Percentiles rank a stretch among this genome's conserved stretches.
Conservation (phyloP, 1,140 invertebrate genomes). For the Drepana arcuata region DNA sequence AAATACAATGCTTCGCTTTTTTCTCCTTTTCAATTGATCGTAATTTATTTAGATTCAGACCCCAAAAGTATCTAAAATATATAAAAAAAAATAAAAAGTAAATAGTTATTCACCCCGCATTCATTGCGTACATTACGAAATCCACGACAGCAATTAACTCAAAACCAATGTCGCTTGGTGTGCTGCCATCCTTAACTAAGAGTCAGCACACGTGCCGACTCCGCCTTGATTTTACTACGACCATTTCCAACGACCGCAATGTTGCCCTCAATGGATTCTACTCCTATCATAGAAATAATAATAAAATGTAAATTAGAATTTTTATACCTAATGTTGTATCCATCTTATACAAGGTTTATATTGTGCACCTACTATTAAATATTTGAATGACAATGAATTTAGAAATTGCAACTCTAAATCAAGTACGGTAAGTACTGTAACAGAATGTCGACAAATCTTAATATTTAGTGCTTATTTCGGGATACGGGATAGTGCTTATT, state of each 20-base stretch:
- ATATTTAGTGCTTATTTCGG: too few relatives aligned
- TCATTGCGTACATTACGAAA: conserved; percentile 37
- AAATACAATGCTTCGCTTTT: not conserved
- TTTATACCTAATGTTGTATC: too few relatives aligned
- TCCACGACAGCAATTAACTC: conserved; percentile 58
- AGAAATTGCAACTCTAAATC: too few relatives aligned
- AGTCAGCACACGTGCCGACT: conserved; percentile 45
- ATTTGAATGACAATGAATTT: too few relatives aligned
- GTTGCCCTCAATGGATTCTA: too few relatives aligned
- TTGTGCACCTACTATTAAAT: too few relatives aligned
- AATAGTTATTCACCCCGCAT: conserved; percentile 41
- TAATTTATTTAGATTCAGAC: not conserved
- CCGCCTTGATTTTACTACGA: conserved; percentile 51
- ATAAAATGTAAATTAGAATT: too few relatives aligned
- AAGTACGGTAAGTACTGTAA: too few relatives aligned
- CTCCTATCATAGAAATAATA: too few relatives aligned
- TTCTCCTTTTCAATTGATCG: not conserved
- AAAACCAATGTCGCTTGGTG: conserved; percentile 52
- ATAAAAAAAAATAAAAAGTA: conserved; percentile 1
- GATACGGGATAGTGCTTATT: too few relatives aligned
- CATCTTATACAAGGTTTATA: too few relatives aligned
- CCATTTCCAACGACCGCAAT: conserved; percentile 25
- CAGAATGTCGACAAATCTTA: too few relatives aligned
- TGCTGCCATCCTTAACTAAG: conserved; percentile 53
- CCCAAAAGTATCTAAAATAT: not conserved